Evolutionary conservation across 2,888 invertebrate genomes (phyloP).

Genomic region (Melolontha melolontha): DNA sequence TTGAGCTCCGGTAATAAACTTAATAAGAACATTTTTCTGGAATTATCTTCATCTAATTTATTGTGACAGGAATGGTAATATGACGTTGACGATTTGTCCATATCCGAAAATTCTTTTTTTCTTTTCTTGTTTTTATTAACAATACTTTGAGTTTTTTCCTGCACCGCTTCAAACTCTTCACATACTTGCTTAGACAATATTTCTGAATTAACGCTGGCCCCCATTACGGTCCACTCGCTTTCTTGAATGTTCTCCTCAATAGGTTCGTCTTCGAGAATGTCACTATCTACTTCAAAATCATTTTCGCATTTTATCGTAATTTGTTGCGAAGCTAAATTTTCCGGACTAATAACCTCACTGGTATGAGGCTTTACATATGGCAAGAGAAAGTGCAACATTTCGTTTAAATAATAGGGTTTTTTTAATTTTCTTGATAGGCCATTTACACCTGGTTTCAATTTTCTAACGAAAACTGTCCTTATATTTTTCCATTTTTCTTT

Average conservation of each 20-base stretch:
- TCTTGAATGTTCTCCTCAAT: not conserved
- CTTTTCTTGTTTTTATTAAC: too few relatives aligned
- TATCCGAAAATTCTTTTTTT: too few relatives aligned
- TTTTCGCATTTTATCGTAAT: not conserved
- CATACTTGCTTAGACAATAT: too few relatives aligned
- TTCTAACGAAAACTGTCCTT: slow-evolving; percentile 16
- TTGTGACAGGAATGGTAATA: not conserved
- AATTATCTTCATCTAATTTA: slow-evolving; percentile 15
- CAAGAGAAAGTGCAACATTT: slow-evolving; percentile 1
- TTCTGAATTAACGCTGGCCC: too few relatives aligned
- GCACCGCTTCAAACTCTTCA: too few relatives aligned
- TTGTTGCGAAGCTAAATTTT: not conserved
- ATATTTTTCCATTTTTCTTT: slow-evolving; percentile 22
- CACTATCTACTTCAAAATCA: not conserved
- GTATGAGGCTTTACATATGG: slow-evolving; percentile 9
- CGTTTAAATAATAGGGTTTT: slow-evolving; percentile 9
- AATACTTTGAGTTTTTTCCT: too few relatives aligned
- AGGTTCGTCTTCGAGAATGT: not conserved
- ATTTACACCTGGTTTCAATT: slow-evolving; percentile 3
- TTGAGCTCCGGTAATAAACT: slow-evolving; percentile 31
- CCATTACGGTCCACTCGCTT: too few relatives aligned
- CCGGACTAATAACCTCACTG: not conserved
- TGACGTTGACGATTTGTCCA: not conserved
- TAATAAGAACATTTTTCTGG: slow-evolving; percentile 19
- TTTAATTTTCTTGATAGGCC: not conserved